Percentiles rank a stretch among this genome's conserved stretches.
Evolutionary conservation across 2,888 invertebrate species (phyloP).

Genomic region (Orthosia cruda): DNA sequence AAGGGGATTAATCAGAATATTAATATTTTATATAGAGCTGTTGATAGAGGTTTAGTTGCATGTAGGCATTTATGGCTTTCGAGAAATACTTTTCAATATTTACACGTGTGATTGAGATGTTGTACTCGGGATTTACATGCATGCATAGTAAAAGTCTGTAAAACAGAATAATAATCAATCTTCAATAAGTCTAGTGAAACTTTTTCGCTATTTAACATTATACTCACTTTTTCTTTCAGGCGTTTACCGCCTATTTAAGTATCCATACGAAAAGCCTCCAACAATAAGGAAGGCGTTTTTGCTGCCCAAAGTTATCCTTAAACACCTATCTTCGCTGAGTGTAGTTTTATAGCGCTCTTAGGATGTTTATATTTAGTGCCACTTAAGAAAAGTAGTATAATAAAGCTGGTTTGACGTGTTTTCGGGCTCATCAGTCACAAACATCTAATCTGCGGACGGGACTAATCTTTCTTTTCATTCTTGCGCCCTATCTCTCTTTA

Average conservation of each 20-base stretch:
- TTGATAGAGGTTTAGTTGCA: slow-evolving; percentile 2
- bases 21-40: slow-evolving; percentile 23
- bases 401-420: slow-evolving; percentile 39
- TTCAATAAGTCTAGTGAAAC: too few species aligned
- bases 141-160: too few species aligned
- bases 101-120: background rate
- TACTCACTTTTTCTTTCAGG: background rate
- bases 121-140: background rate
- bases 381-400: slow-evolving; percentile 55
- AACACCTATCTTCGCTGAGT: slow-evolving; percentile 52
- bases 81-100: background rate
- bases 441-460: slow-evolving; percentile 30
- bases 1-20: slow-evolving; percentile 38
- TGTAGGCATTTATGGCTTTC: background rate
- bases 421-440: slow-evolving; percentile 26
- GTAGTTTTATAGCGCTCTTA: slow-evolving; percentile 56
- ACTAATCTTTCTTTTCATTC: slow-evolving; percentile 31
- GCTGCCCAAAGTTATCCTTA: slow-evolving; percentile 46
- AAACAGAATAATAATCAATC: too few species aligned
- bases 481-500: slow-evolving; percentile 27
- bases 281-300: slow-evolving; percentile 33
- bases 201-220: too few species aligned
- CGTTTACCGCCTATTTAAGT: background rate
- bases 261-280: slow-evolving; percentile 14
- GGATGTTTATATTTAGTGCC: slow-evolving; percentile 43